Evolutionary conservation across 1,140 invertebrate genomes (phyloP).

Genomic region (Centruroides sculpturatus): DNA sequence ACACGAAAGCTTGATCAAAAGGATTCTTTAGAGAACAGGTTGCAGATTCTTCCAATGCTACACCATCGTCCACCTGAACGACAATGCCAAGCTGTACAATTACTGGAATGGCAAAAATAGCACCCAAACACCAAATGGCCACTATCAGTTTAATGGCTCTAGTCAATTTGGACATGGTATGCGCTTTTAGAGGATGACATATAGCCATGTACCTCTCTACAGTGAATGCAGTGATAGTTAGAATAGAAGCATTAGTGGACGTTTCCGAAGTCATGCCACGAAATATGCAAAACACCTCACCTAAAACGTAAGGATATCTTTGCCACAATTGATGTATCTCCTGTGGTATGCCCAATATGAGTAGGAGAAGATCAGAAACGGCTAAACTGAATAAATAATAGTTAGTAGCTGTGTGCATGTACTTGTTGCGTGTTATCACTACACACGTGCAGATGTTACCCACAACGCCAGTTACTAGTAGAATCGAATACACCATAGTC

Average conservation of each 20-base stretch:
- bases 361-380: conserved; percentile 39
- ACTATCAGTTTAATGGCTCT: conserved; percentile 43
- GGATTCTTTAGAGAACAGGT: conserved; percentile 8
- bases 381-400: conserved; percentile 47
- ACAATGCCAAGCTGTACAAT: conserved; percentile 30
- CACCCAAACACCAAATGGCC: conserved; percentile 41
- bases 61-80: neutral
- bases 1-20: conserved; percentile 52
- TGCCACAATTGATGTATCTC: conserved; percentile 75
- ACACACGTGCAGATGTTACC: conserved; percentile 38
- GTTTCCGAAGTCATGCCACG: conserved; percentile 72
- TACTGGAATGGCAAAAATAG: conserved; percentile 55
- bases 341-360: conserved; percentile 47
- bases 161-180: conserved; percentile 58
- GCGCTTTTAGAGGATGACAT: conserved; percentile 75
- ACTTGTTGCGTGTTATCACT: conserved; percentile 34
- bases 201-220: conserved; percentile 89
- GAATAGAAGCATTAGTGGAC: conserved; percentile 80
- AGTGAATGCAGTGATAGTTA: conserved; percentile 87
- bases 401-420: conserved; percentile 35
- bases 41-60: neutral
- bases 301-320: conserved; percentile 77
- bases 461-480: conserved; percentile 32
- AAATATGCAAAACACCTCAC: conserved; percentile 67
- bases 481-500: conserved; percentile 28